A percentile compares a stretch with the other conserved stretches of the same genome.
phyloP scores from a whole-genome alignment of 2,888 invertebrate genomes.

The Frankliniella fusca region DNA sequence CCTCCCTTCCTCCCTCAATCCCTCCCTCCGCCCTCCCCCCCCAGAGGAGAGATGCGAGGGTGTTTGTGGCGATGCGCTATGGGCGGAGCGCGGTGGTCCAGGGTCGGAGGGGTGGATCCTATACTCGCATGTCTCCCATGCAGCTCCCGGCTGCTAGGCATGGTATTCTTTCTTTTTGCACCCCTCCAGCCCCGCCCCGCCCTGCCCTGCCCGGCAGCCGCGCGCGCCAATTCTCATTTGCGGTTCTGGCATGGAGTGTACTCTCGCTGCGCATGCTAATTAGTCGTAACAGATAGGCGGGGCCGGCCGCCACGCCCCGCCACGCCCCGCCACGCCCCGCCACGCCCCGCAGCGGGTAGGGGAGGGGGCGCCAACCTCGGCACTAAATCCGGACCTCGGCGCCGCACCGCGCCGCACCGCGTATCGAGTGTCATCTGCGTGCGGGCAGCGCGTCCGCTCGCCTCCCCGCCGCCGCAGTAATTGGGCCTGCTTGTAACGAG shows the following conservation, averaged over 20 bases:
- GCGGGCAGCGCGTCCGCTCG: not conserved
- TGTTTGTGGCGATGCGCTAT: no score
- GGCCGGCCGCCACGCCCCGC: not conserved
- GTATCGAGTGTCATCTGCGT: not conserved
- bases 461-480: not conserved
- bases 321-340: slow-evolving; percentile 6
- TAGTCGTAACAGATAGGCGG: slow-evolving; percentile 26
- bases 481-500: not conserved
- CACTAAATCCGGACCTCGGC: slow-evolving; percentile 6
- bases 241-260: slow-evolving; percentile 21
- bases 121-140: not conserved
- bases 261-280: slow-evolving; percentile 24
- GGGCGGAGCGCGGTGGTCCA: not conserved
- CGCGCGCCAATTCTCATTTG: slow-evolving; percentile 20
- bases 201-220: not conserved
- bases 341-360: not conserved
- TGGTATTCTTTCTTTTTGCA: no score
- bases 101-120: not conserved
- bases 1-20: no score
- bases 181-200: no score
- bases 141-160: no score
- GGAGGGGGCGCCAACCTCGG: slow-evolving; percentile 4
- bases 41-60: no score
- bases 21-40: no score
- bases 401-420: not conserved